These are phyloP conservation scores for Poecilia velifera DNA, from an alignment of 2,797 vertebrate species.

Conservation along the genomic window DNA sequence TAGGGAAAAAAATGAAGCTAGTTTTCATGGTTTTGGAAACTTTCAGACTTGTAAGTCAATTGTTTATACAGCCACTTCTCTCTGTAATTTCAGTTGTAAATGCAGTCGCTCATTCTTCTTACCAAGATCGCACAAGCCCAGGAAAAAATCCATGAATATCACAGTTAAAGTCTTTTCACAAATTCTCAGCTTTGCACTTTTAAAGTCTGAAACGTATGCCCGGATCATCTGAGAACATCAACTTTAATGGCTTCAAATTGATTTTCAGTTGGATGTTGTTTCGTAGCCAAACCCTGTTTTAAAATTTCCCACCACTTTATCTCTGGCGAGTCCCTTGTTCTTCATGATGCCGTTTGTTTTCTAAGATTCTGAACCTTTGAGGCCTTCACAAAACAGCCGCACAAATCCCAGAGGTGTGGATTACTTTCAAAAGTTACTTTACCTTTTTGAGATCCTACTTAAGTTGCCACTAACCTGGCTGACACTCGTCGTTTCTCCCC, in stretches of 20 bases:
- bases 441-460: conserved; percentile 11
- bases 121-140: not conserved
- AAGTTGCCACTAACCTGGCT: conserved; percentile 80
- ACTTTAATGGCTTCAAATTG: not conserved
- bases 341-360: not conserved
- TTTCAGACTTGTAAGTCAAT: not conserved
- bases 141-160: not conserved
- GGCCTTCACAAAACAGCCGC: not conserved
- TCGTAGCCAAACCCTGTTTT: not conserved
- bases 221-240: not conserved
- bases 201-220: not conserved
- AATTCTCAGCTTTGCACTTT: not conserved
- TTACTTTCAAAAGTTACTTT: not conserved
- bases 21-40: not conserved
- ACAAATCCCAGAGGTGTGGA: not conserved
- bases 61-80: not conserved
- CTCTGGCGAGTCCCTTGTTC: not conserved
- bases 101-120: not conserved
- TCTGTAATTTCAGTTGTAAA: not conserved
- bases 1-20: not conserved
- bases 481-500: conserved; percentile 77
- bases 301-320: not conserved
- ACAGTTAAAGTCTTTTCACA: not conserved
- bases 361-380: not conserved
- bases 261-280: not conserved